Evolutionary conservation across 2,113 vertebrate genomes (phyloP).

Genomic region (Camarhynchus parvulus): DNA sequence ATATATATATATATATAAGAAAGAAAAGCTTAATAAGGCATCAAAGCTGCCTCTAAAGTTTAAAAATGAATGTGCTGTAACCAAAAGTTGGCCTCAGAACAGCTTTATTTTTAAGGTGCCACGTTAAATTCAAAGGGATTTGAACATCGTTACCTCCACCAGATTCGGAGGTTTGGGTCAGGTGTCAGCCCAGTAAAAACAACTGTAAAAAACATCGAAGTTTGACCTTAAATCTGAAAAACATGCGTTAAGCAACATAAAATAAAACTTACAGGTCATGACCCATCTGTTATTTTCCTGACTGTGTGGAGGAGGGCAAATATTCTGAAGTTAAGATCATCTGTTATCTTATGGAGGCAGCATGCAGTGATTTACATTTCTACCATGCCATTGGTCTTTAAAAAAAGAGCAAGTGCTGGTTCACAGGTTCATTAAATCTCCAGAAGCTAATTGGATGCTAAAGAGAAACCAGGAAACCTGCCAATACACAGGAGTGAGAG

Average conservation of each 20-base stretch:
- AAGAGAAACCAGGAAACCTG: background rate
- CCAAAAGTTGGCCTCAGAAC: accelerated
- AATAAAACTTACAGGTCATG: background rate
- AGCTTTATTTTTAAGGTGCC: background rate
- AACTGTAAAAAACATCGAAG: background rate
- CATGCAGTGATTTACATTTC: background rate
- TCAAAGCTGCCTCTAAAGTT: background rate
- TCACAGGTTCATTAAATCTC: background rate
- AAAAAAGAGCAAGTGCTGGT: background rate
- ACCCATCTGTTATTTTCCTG: background rate
- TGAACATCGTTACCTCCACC: background rate
- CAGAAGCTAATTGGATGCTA: background rate
- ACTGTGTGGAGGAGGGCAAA: background rate
- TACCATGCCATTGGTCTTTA: background rate
- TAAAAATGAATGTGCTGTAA: background rate
- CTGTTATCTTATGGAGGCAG: background rate
- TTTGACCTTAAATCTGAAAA: background rate
- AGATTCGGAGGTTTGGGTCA: background rate
- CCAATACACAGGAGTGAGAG: background rate
- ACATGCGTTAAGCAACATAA: background rate
- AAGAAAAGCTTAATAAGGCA: background rate
- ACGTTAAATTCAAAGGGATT: background rate
- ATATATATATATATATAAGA: background rate
- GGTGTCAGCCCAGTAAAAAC: background rate
- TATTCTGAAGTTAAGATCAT: background rate